phyloP scores from a whole-genome alignment of 2,797 vertebrate genomes.

The Acipenser ruthenus region DNA sequence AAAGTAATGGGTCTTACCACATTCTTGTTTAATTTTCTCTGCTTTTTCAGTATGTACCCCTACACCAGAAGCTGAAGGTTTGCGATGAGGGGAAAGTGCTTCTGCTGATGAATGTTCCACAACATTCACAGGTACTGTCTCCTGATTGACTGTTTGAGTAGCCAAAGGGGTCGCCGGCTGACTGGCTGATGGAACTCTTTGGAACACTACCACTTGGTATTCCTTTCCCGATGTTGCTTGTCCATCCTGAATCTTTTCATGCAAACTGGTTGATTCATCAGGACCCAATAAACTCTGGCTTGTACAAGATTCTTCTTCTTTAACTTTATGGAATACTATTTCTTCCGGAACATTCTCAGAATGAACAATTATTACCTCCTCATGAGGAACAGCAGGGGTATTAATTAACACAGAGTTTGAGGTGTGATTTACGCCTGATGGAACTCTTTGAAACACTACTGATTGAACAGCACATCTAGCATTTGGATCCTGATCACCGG shows the following conservation, averaged over 20 bases:
- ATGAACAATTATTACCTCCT: slow-evolving; percentile 13
- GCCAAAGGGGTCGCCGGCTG: neutral
- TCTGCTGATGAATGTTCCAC: no score
- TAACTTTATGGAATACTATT: slow-evolving; percentile 9
- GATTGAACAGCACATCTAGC: slow-evolving; percentile 6
- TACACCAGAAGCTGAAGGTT: no score
- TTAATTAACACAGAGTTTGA: neutral
- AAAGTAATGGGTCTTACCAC: no score
- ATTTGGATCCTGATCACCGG: neutral
- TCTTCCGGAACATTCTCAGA: slow-evolving; percentile 10
- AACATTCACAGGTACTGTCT: no score
- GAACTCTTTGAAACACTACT: slow-evolving; percentile 14
- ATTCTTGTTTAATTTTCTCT: no score
- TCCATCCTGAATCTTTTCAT: neutral
- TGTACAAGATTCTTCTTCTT: neutral
- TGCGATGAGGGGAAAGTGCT: no score
- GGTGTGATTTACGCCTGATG: neutral
- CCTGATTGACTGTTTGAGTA: no score
- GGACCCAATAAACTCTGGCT: neutral
- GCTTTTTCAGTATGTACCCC: no score
- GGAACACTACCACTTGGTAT: slow-evolving; percentile 4
- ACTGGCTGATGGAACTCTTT: slow-evolving; percentile 13
- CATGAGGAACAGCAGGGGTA: neutral
- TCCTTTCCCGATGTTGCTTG: neutral
- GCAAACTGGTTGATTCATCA: neutral